Percentiles rank a stretch among this genome's conserved stretches.
Conservation (phyloP, 2,888 invertebrate genomes). For the Andrena dorsata region DNA sequence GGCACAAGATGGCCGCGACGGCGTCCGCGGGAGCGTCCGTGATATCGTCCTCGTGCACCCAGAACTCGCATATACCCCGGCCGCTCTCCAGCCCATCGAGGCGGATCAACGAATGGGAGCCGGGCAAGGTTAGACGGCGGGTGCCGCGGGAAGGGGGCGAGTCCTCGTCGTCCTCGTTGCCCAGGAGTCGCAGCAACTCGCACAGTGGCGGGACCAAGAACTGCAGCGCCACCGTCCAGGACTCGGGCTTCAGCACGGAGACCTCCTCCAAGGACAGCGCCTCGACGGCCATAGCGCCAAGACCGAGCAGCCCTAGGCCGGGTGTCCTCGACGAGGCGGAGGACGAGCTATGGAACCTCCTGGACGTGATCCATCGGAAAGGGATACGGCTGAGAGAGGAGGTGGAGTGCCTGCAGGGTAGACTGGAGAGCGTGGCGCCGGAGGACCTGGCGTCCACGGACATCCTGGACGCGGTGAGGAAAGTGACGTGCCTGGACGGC, state of each 20-base stretch:
- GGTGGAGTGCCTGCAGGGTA: slow-evolving; percentile 88
- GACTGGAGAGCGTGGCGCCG: slow-evolving; percentile 81
- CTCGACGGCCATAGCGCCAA: slow-evolving; percentile 86
- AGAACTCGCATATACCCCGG: slow-evolving; percentile 82
- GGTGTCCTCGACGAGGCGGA: slow-evolving; percentile 87
- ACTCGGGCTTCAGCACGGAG: slow-evolving; percentile 96
- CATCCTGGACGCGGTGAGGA: slow-evolving; percentile 82
- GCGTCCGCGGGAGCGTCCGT: slow-evolving; percentile 85
- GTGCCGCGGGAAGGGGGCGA: slow-evolving; percentile 71
- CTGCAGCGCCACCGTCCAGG: slow-evolving; percentile 89
- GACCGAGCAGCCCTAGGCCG: slow-evolving; percentile 81
- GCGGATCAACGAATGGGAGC: slow-evolving; percentile 90
- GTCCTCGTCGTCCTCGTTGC: slow-evolving; percentile 85
- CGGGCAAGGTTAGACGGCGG: slow-evolving; percentile 91
- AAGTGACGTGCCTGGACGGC: slow-evolving; percentile 59
- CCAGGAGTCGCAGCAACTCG: slow-evolving; percentile 88
- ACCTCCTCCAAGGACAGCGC: slow-evolving; percentile 93
- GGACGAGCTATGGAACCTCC: slow-evolving; percentile 93
- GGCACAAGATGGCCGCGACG: slow-evolving; percentile 92
- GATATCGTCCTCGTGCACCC: slow-evolving; percentile 86
- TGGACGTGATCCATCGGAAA: slow-evolving; percentile 94
- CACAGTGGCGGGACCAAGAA: slow-evolving; percentile 88
- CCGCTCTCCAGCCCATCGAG: slow-evolving; percentile 83
- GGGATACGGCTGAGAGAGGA: slow-evolving; percentile 90
- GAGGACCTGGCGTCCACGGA: slow-evolving; percentile 82